These are phyloP conservation scores for Agrenia bidenticulata DNA, from an alignment of 2,888 invertebrate genomes.

Conservation along the genomic window DNA sequence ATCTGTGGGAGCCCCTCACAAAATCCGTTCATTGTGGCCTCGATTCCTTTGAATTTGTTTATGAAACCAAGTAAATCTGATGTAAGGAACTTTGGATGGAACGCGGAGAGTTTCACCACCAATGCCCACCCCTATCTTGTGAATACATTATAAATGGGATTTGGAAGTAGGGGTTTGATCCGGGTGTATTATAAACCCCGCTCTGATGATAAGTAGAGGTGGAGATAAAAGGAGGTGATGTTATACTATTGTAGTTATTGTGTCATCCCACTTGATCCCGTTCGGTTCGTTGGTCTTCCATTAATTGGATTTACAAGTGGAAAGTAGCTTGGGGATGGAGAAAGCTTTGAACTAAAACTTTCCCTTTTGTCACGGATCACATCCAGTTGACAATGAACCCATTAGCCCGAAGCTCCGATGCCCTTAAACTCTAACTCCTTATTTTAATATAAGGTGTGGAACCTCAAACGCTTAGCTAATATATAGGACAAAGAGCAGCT, in stretches of 20 bases:
- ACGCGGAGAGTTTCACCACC: no score
- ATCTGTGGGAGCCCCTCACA: no score
- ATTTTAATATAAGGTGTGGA: no score
- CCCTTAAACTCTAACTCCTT: no score
- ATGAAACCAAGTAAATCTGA: slow-evolving; percentile 5
- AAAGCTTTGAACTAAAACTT: slow-evolving; percentile 9
- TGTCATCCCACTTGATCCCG: slow-evolving; percentile 3
- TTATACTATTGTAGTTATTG: background rate
- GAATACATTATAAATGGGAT: no score
- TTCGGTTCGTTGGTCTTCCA: background rate
- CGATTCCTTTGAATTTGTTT: slow-evolving; percentile 9
- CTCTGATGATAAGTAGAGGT: background rate
- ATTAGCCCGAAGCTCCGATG: no score
- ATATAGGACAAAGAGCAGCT: no score
- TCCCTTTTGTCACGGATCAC: background rate
- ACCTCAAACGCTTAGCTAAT: no score
- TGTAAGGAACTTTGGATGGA: background rate
- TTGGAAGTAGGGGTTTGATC: no score
- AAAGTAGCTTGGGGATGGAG: slow-evolving; percentile 1
- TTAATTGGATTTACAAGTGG: slow-evolving; percentile 8
- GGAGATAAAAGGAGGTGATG: background rate
- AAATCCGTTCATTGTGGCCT: background rate
- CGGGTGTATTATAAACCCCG: background rate
- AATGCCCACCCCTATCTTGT: no score
- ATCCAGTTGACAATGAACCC: background rate